Evolutionary conservation across 2,113 vertebrate genomes (phyloP).

Genomic region (Prunella himalayana): DNA sequence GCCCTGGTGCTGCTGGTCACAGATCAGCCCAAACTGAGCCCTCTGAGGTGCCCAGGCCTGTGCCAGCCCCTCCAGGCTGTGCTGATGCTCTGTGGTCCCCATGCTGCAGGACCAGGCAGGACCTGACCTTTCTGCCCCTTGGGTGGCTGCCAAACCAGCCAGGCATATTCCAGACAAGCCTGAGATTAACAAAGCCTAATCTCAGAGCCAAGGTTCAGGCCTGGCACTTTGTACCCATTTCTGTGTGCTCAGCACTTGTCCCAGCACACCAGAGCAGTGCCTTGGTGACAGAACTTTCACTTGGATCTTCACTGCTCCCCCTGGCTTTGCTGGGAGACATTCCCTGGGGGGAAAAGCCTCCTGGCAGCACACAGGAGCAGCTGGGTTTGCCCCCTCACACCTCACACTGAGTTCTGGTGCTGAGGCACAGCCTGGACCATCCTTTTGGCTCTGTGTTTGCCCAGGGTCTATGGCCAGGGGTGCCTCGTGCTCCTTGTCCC

Average conservation of each 20-base stretch:
- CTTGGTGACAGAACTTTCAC: not conserved
- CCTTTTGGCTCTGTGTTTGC: not conserved
- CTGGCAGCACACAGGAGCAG: fast-evolving
- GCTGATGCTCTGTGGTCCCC: not conserved
- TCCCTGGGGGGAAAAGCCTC: not conserved
- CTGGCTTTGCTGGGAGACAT: not conserved
- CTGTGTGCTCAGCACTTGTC: not conserved
- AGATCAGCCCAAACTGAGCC: fast-evolving
- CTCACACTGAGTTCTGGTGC: not conserved
- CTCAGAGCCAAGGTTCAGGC: not conserved
- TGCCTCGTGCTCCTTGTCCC: fast-evolving
- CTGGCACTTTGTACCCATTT: not conserved
- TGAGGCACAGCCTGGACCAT: not conserved
- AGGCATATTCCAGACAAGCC: not conserved
- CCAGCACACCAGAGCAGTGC: not conserved
- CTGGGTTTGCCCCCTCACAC: not conserved
- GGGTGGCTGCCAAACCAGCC: not conserved
- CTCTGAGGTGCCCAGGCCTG: too few relatives aligned
- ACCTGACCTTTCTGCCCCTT: not conserved
- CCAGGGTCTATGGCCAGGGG: not conserved
- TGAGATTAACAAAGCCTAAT: not conserved
- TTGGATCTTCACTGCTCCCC: not conserved
- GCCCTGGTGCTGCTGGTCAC: not conserved
- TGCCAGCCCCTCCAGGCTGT: not conserved
- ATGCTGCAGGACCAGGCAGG: not conserved